Evolutionary conservation across 2,113 vertebrate species (phyloP).

Genomic region (Ranitomeya variabilis): DNA sequence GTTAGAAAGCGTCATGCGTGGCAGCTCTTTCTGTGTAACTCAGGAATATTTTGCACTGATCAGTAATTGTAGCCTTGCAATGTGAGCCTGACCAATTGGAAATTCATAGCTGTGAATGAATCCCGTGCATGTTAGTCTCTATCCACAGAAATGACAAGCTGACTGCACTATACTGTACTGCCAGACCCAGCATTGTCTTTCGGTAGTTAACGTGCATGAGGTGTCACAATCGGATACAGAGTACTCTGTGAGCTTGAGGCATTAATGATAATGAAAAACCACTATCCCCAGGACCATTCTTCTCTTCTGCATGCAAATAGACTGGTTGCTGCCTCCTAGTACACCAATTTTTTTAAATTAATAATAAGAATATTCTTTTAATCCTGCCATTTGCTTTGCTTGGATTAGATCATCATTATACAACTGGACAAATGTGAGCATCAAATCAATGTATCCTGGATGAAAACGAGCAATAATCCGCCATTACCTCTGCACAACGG

Average conservation of each 20-base stretch:
- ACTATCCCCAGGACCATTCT: not conserved
- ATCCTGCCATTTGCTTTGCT: not conserved
- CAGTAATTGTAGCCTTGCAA: constrained; percentile 40
- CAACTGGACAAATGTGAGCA: not conserved
- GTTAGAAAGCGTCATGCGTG: not conserved
- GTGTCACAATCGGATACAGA: not conserved
- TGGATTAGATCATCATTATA: not conserved
- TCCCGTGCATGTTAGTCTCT: not conserved
- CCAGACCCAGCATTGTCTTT: not conserved
- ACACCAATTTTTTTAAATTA: not conserved
- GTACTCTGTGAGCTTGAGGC: not conserved
- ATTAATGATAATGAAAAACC: constrained; percentile 9
- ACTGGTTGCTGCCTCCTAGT: not conserved
- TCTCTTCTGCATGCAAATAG: not conserved
- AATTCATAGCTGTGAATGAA: constrained; percentile 24
- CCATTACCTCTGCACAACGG: not conserved
- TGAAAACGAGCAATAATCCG: not conserved
- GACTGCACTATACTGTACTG: too few species aligned
- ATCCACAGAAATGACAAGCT: not conserved
- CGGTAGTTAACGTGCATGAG: not conserved
- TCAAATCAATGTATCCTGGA: not conserved
- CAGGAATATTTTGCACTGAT: constrained; percentile 53
- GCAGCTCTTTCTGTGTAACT: constrained; percentile 15
- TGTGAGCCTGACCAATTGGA: constrained; percentile 35
- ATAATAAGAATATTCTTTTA: not conserved